phyloP scores from a whole-genome alignment of 1,140 invertebrate species.

The Calephelis nemesis region DNA sequence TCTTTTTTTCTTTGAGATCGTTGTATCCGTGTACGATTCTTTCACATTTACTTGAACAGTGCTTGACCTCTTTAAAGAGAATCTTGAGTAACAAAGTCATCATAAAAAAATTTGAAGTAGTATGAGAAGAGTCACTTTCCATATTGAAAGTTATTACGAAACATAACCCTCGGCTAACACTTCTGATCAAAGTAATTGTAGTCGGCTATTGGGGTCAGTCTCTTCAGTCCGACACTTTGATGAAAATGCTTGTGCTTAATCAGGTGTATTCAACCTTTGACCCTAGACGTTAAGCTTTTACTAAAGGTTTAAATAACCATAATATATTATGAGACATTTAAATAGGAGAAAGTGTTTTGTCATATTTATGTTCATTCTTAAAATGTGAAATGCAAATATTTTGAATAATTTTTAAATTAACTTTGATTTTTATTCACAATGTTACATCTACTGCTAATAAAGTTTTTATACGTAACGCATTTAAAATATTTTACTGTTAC shows the following conservation, averaged over 20 bases:
- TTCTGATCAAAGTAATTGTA: conserved; percentile 8
- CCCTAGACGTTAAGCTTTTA: neutral
- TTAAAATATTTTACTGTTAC: too few species aligned
- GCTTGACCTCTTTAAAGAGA: neutral
- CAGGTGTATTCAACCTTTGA: conserved; percentile 3
- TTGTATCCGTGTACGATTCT: neutral
- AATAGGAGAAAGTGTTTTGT: neutral
- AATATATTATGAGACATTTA: neutral
- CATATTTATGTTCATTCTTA: neutral
- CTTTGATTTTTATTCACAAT: neutral
- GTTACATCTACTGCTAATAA: neutral
- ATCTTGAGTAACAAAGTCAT: neutral
- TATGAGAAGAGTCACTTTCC: neutral
- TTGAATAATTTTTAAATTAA: conserved; percentile 5
- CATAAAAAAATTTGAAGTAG: conserved; percentile 4
- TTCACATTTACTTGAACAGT: neutral
- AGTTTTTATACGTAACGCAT: too few species aligned
- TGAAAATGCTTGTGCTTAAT: conserved; percentile 4
- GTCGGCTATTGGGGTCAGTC: neutral
- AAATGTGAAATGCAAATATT: neutral
- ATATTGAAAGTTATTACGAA: conserved; percentile 12
- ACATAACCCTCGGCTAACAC: neutral
- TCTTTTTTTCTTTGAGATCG: too few species aligned
- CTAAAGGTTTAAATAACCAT: neutral
- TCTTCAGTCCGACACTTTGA: neutral